Evolutionary conservation across 2,888 invertebrate species (phyloP), one percentile per base, ranked within the genome.

Genomic region (Trissolcus brochymenae): DNA sequence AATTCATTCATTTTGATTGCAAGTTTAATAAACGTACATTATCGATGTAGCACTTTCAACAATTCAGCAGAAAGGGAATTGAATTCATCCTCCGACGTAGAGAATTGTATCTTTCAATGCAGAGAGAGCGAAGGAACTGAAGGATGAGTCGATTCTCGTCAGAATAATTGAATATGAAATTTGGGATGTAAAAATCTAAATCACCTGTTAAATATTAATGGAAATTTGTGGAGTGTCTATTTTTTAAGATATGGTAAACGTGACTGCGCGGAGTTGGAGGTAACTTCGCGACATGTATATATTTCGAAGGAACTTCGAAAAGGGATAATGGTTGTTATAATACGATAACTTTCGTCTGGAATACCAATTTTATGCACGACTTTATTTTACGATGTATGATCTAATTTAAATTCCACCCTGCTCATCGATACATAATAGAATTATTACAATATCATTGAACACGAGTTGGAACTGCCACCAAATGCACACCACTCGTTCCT

Each of bases 401-500:
- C 49, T 73, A 50, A 61, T 73, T 73, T 66, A 61, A 73, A 73
- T 67, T 60, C 66, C 55, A 53, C 14, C n/a, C 25, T 7, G 16
- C 19, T 25, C 51, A 49, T 62, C 62, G 53, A 74, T 67, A 67
- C 67, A 74, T 62, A 68, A 74, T 57, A 74, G 67, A 67, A 67
- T 68, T 75, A 75, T 68, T 68, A 68, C 68, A 67, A 68, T 68
- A 75, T 75, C 51, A 75, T 68, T 64, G 56, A 62, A 62, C 46
- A 43, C 61, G 62, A 51, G 49, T 74, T 74, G 61, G 56, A 35
- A 35, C 35, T 35, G 35, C 11, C 46, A 46, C 46, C 16, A 4
- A 25, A 25, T 25, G 6, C 19, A 19, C 19, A 19, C 19, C 19
- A 19, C 2, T 19, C 19, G 19, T 19, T 19, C 25, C 25, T 25